Base-by-base conservation (phyloP, 2,797 vertebrate species). In the Anomalospiza imberbis region DNA sequence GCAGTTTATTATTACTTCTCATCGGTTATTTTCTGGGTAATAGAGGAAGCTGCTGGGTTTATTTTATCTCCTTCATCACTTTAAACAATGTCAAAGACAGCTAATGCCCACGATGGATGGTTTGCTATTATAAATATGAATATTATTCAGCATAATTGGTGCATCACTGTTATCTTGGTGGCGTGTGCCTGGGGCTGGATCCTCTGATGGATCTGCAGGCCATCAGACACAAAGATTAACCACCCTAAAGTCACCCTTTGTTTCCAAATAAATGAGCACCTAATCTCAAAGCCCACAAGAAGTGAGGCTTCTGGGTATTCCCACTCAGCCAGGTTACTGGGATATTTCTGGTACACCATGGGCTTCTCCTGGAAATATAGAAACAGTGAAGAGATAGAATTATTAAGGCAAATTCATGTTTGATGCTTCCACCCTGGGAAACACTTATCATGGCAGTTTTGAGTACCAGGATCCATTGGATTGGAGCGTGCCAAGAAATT, bases 61-160 rank as follows among this genome's bases (percentile, higher is more conserved):
- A 40, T 85, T 89, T 91, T 74, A 34, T n/a, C 40, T 47, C 47
- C 47, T 88, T 90, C 62, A 54, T 81, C 68, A 88, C 73, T 88
- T 80, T 63, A 74, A 84, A 61, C 66, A 45, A 48, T 5, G 38
- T 63, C 65, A 88, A 62, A 94, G 73, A 13, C 75, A 85, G 40
- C 68, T 66, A 36, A 53, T 85, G 84, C 32, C 61, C 75, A n/a
- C 7, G 2, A 66, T 12, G 65, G 74, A 44, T 38, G 51, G 31
- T 36, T 87, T 1, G 21, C 81, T 93, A 47, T 61, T 82, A 60
- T 53, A 79, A 79, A 76, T 63, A 62, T 24, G 61, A 82, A 38
- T 79, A 61, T 79, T 85, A 38, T 83, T 53, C 63, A 47, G 81
- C 45, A 7, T 79, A 91, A 88, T 87, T 40, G 81, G 88, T 67